phyloP scores from a whole-genome alignment of 1,140 invertebrate genomes.

The Orchestia grillus region DNA sequence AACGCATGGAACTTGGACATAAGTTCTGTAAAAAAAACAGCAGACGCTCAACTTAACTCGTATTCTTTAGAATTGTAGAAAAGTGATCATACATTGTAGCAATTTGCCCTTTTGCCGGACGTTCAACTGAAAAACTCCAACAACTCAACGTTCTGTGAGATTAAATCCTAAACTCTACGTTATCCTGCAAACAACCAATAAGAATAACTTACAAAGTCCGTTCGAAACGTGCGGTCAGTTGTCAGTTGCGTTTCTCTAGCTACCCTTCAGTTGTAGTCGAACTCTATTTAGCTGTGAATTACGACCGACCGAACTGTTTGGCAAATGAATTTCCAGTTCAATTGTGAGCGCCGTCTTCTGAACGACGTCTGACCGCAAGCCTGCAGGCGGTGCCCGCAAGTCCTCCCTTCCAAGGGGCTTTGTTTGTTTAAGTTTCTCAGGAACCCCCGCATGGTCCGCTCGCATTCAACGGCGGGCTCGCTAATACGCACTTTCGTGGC shows the following conservation, averaged over 20 bases:
- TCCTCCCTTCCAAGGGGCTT: neutral
- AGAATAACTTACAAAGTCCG: neutral
- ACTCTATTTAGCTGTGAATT: constrained; percentile 50
- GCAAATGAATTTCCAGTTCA: constrained; percentile 50
- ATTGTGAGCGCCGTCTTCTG: constrained; percentile 48
- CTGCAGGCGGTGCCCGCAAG: constrained; percentile 1
- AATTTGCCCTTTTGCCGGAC: neutral
- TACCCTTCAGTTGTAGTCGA: constrained; percentile 39
- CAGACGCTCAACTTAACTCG: neutral
- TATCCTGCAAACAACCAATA: neutral
- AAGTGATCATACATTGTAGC: neutral
- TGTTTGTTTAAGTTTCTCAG: constrained; percentile 43
- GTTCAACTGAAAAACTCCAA: neutral
- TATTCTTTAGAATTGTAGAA: neutral
- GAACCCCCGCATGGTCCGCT: neutral
- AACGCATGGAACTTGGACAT: neutral
- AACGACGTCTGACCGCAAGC: constrained; percentile 27
- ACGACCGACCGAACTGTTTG: constrained; percentile 39
- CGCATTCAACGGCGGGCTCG: neutral
- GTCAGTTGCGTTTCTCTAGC: constrained; percentile 27
- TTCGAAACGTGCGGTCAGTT: constrained; percentile 26
- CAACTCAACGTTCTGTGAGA: neutral
- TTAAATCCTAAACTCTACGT: neutral
- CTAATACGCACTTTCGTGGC: neutral
- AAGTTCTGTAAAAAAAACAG: neutral